Conservation (phyloP, 2,113 vertebrate species). For the human (Homo sapiens) region DNA sequence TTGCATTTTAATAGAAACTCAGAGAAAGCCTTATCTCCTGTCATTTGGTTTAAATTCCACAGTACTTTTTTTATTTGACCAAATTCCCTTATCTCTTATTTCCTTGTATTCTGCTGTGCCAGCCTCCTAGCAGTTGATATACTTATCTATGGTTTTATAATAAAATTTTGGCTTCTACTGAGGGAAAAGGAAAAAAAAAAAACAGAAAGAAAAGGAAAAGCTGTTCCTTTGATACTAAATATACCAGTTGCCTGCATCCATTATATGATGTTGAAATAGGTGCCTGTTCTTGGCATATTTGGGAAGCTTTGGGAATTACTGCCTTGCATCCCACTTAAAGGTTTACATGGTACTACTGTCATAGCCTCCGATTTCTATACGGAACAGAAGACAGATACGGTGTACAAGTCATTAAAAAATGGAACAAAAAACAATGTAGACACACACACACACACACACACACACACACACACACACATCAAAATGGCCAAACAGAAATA, state of each 20-base stretch:
- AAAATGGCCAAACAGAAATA: background rate
- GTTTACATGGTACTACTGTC: rapidly evolving
- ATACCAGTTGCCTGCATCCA: conserved; percentile 59
- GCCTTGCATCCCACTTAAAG: background rate
- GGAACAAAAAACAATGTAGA: background rate
- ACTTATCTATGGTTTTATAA: conserved; percentile 87
- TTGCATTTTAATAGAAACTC: conserved; percentile 87
- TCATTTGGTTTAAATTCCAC: conserved; percentile 86
- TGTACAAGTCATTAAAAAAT: background rate
- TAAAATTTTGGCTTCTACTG: conserved; percentile 84
- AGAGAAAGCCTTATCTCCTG: conserved; percentile 84
- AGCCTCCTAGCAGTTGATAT: conserved; percentile 83
- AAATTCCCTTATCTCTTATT: conserved; percentile 87
- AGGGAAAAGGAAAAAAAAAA: conserved; percentile 70
- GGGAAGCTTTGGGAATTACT: conserved; percentile 40
- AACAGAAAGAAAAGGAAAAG: conserved; percentile 56
- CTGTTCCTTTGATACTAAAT: conserved; percentile 72
- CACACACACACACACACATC: background rate
- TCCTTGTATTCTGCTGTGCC: conserved; percentile 83
- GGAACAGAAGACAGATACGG: background rate
- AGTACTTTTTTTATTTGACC: conserved; percentile 84
- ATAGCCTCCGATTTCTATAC: background rate
- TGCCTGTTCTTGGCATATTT: conserved; percentile 25
- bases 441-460: too few species aligned
- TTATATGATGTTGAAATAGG: conserved; percentile 57